These are phyloP conservation scores for Nothobranchius kuhntae DNA, from an alignment of 2,113 vertebrate genomes.

Conservation along the genomic window DNA sequence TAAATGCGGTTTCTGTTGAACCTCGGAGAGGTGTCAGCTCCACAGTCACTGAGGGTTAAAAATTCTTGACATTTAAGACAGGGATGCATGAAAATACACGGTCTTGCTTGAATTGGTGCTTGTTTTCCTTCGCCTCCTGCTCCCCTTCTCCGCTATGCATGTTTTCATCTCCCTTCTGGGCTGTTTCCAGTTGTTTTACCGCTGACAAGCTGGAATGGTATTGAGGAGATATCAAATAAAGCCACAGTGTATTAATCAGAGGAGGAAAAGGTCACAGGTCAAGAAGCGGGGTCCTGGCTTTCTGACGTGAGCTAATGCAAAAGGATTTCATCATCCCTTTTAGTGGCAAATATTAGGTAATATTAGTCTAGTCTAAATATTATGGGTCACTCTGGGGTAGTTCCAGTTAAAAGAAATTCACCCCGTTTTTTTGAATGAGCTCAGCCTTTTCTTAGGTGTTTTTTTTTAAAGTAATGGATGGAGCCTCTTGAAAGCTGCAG, in stretches of 20 bases:
- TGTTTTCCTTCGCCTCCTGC: conserved; percentile 67
- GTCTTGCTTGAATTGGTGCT: conserved; percentile 80
- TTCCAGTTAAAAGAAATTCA: conserved; percentile 62
- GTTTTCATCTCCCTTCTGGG: conserved; percentile 76
- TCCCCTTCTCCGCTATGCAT: conserved; percentile 61
- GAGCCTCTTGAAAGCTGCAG: conserved; percentile 64
- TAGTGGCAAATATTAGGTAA: neutral
- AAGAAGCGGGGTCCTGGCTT: conserved; percentile 46
- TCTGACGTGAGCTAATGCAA: conserved; percentile 61
- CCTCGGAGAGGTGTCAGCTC: conserved; percentile 80
- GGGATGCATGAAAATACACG: conserved; percentile 82
- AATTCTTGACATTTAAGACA: conserved; percentile 84
- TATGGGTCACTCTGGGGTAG: conserved; percentile 45
- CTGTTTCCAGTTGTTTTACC: conserved; percentile 75
- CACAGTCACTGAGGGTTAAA: conserved; percentile 75
- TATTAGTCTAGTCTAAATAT: conserved; percentile 42
- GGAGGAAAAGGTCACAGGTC: conserved; percentile 62
- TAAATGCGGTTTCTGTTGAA: conserved; percentile 83
- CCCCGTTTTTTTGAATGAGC: conserved; percentile 50
- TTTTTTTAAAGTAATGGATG: conserved; percentile 65
- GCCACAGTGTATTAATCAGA: conserved; percentile 74
- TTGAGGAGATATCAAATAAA: conserved; percentile 77
- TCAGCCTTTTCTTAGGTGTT: conserved; percentile 45
- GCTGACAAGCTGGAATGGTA: conserved; percentile 73
- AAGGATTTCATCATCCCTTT: conserved; percentile 3